Evolutionary conservation across 64 coral and sea anemone genomes (phyloP).

Genomic region (Exaiptasia diaphana): DNA sequence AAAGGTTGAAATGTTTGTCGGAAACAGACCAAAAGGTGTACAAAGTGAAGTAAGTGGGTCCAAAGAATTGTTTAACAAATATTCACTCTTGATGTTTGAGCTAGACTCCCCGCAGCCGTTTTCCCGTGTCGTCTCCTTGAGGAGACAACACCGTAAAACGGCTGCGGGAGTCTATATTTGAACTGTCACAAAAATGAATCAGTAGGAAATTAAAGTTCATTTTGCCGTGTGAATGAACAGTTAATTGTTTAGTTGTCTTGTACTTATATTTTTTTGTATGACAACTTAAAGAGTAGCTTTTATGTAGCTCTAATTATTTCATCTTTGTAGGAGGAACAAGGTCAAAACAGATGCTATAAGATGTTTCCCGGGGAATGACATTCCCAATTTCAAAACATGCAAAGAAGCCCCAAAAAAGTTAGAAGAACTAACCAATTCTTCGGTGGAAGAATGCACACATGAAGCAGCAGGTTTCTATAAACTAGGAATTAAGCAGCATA

Average conservation of each 20-base stretch:
- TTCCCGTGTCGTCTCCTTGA: too few relatives aligned
- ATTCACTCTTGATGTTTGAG: too few relatives aligned
- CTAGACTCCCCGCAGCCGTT: too few relatives aligned
- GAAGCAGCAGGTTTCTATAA: background rate
- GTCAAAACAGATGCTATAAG: background rate
- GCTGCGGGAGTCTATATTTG: too few relatives aligned
- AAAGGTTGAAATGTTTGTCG: background rate
- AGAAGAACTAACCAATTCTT: background rate
- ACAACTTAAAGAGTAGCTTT: too few relatives aligned
- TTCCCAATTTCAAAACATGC: background rate
- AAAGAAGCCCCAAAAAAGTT: background rate
- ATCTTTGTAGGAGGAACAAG: slow-evolving; percentile 14
- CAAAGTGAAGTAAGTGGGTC: slow-evolving; percentile 1
- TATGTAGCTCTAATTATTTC: background rate
- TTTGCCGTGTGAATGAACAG: too few relatives aligned
- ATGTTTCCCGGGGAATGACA: slow-evolving; percentile 6
- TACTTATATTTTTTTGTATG: too few relatives aligned
- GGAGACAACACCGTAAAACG: too few relatives aligned
- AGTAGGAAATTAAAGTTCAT: too few relatives aligned
- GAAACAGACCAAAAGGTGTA: background rate
- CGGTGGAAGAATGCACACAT: background rate
- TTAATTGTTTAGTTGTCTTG: too few relatives aligned
- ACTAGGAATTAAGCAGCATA: background rate
- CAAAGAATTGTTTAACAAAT: too few relatives aligned
- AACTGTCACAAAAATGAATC: too few relatives aligned